Evolutionary conservation across 2,797 vertebrate genomes (phyloP).

Genomic region (Hoplostethus mediterraneus): DNA sequence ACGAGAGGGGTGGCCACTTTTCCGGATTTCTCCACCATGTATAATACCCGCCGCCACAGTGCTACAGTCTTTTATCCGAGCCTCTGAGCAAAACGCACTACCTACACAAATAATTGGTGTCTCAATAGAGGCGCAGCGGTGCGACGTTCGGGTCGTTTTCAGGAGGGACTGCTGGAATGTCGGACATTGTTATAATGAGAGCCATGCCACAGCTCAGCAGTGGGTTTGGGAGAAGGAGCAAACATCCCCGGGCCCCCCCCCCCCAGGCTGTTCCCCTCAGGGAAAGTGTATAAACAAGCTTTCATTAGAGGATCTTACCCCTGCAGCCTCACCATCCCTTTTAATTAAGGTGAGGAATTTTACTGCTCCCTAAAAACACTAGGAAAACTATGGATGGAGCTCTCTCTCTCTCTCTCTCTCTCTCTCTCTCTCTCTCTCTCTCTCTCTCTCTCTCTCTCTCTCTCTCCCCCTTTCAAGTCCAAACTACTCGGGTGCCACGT

Average conservation of each 20-base stretch:
- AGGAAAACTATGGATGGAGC: conserved; percentile 15
- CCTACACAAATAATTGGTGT: conserved; percentile 65
- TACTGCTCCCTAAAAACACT: conserved; percentile 26
- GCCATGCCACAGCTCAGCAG: conserved; percentile 57
- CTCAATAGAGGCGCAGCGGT: conserved; percentile 53
- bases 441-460: background rate
- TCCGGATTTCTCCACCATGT: conserved; percentile 17
- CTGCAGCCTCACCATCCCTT: conserved; percentile 56
- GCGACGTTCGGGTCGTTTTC: conserved; percentile 67
- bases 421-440: background rate
- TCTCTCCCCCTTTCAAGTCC: conserved; percentile 28
- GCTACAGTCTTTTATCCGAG: conserved; percentile 10
- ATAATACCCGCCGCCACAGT: conserved; percentile 8
- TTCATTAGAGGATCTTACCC: conserved; percentile 71
- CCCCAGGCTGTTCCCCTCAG: conserved; percentile 27
- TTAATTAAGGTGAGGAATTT: conserved; percentile 73
- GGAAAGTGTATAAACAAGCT: conserved; percentile 70
- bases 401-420: conserved; percentile 1
- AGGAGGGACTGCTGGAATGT: conserved; percentile 74
- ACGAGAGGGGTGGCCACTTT: conserved; percentile 7
- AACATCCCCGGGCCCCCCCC: background rate
- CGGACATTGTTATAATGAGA: conserved; percentile 74
- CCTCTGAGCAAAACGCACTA: conserved; percentile 35
- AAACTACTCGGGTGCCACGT: conserved; percentile 20
- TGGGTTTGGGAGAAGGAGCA: conserved; percentile 36